Evolutionary conservation across 2,113 vertebrate genomes (phyloP).

Genomic region (Anser cygnoides): DNA sequence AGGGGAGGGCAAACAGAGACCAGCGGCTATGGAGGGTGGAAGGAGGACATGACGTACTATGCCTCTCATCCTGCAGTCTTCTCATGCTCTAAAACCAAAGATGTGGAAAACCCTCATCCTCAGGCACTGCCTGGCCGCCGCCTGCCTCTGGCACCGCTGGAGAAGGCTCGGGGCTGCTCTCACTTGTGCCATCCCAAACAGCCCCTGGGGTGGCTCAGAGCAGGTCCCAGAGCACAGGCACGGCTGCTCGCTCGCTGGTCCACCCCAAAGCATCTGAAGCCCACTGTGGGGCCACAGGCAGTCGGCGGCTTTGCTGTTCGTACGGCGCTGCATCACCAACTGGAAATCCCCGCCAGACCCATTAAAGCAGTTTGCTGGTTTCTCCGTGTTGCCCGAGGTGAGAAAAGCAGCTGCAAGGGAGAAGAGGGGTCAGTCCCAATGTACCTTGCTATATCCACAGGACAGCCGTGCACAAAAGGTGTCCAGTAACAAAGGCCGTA

Average conservation of each 20-base stretch:
- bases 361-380: background rate
- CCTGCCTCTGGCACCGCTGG: background rate
- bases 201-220: fast-evolving
- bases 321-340: background rate
- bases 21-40: background rate
- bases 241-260: background rate
- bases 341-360: background rate
- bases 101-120: background rate
- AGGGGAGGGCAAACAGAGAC: background rate
- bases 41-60: background rate
- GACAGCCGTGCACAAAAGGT: background rate
- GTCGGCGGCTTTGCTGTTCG: background rate
- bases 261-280: background rate
- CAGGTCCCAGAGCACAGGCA: background rate
- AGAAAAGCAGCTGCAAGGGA: background rate
- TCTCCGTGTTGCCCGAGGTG: background rate
- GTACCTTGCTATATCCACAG: background rate
- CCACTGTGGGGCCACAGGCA: background rate
- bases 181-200: fast-evolving
- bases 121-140: background rate
- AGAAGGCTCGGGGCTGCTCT: background rate
- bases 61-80: background rate
- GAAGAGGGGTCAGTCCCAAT: background rate
- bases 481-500: background rate
- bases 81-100: background rate